Base-by-base conservation (phyloP, 2,797 vertebrate species). In the Coregonus ussuriensis region DNA sequence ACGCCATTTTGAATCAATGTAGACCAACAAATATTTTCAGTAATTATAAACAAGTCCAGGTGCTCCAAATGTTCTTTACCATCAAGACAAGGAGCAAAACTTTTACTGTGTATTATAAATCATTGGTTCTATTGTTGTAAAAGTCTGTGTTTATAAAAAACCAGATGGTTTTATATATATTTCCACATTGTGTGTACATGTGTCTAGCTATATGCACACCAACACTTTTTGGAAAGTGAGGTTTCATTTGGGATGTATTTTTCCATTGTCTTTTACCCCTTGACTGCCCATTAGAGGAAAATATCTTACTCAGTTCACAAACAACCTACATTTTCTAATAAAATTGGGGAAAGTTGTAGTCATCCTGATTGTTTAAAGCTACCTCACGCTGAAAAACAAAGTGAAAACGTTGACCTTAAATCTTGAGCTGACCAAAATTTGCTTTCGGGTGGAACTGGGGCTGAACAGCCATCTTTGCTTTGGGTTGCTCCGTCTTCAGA, bases 61-160 rank as follows among this genome's bases (percentile, higher is more conserved):
- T 90, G 83, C 88, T 94, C 41, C 91, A 78, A 89, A 89, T 47
- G 25, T 25, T 63, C 33, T 67, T 83, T 91, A 88, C 89, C 90
- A 93, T 82, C 90, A 1, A 37, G 82, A 91, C 82, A 89, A 80
- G 88, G 91, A 94, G 93, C 90, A 81, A 88, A 91, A 47, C 41
- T 94, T 94, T 95, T 91, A 95, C 93, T 95, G 93, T 96, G 95
- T 95, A 94, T 94, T 88, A 95, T 94, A 96, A 90, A 94, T 92
- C 90, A 91, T 96, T 94, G 97, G 97, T 98, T 97, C 96, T 97
- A 95, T 96, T 97, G 92, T 95, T 94, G 96, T 98, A 96, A 96
- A 96, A 94, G 94, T 96, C 95, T 97, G 96, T 97, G 95, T 97
- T 97, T 97, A 96, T 96, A 95, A 94, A 95, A 94, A 94, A 95